Base-by-base conservation (phyloP, 2,888 invertebrate genomes). In the Eupithecia subumbrata region DNA sequence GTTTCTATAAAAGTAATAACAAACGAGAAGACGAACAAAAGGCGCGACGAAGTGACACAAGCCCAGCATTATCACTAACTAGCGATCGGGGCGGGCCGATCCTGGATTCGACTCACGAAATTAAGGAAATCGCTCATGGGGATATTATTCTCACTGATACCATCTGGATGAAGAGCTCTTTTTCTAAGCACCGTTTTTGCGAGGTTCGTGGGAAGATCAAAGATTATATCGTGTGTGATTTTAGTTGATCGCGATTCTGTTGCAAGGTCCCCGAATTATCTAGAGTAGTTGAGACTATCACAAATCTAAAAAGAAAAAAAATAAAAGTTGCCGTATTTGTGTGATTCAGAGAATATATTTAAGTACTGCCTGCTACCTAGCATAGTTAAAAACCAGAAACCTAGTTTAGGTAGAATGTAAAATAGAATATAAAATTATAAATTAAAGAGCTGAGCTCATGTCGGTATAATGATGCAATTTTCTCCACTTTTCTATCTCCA, bases 91-190 rank as follows among this genome's bases (percentile, higher is more conserved):
- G 92, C 92, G 93, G 89, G 90, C 91, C 94, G 93, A 93, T 92
- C 91, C 90, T 85, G 90, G 92, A 94, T 94, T 93, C 91, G 90
- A 84, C 91, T 91, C 93, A 92, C 94, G 92, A 93, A 95, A 95
- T 95, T 95, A 95, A 95, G 94, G 92, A 92, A 94, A 94, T 93
- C 93, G 94, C 93, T 95, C 93, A 95, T 94, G 93, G 92, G 92
- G 91, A 92, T 95, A 95, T 95, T 93, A 94, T 92, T 92, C 93
- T 88, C 86, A 85, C 82, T 80, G 90, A 90, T 90, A 90, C 81
- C 88, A 90, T 90, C 90, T 85, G 84, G 86, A 86, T 85, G 85
- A 84, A 84, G 84, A 87, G 90, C 67, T 66, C 73, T 91, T 90
- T 91, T 89, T 84, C 87, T 75, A 73, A 77, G 86, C 86, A 82